A percentile compares a stretch with the other conserved stretches of the same genome.
These are phyloP conservation scores for Acanthurus lineatus DNA, from an alignment of 2,797 vertebrate genomes.

Conservation along the genomic window DNA sequence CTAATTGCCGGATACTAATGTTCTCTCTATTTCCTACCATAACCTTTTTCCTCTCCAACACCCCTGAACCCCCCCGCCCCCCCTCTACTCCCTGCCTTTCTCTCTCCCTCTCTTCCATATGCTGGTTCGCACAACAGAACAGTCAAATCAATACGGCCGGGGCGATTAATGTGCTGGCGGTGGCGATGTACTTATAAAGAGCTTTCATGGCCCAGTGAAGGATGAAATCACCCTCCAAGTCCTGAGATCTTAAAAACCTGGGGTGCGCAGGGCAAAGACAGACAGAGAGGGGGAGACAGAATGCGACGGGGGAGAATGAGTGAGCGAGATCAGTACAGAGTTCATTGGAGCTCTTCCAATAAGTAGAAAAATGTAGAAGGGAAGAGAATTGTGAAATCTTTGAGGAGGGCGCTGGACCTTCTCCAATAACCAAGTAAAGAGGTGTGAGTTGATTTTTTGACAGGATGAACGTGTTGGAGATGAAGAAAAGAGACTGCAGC, in stretches of 20 bases:
- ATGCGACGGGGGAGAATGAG: background rate
- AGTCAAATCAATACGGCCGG: conserved; percentile 80
- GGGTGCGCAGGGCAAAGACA: conserved; percentile 51
- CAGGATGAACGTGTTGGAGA: background rate
- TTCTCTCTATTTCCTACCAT: conserved; percentile 23
- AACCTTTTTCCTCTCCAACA: background rate
- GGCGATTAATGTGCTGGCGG: conserved; percentile 80
- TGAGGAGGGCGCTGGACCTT: conserved; percentile 54
- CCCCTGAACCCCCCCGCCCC: background rate
- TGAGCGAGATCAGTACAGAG: conserved; percentile 24
- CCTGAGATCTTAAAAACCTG: conserved; percentile 68
- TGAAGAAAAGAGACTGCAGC: conserved; percentile 22
- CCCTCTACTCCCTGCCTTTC: background rate
- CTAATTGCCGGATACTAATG: conserved; percentile 64
- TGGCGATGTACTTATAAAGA: conserved; percentile 83
- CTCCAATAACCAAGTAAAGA: conserved; percentile 53
- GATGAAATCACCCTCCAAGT: conserved; percentile 85
- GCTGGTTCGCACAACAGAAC: conserved; percentile 71
- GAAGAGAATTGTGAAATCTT: conserved; percentile 56
- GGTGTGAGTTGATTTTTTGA: conserved; percentile 38
- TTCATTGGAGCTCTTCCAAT: conserved; percentile 40
- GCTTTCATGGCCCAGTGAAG: conserved; percentile 87
- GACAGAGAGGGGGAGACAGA: conserved; percentile 1
- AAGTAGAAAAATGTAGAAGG: conserved; percentile 42
- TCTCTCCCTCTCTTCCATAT: conserved; percentile 43